These are phyloP conservation scores for Progne subis DNA, from an alignment of 2,113 vertebrate species.

Conservation along the genomic window DNA sequence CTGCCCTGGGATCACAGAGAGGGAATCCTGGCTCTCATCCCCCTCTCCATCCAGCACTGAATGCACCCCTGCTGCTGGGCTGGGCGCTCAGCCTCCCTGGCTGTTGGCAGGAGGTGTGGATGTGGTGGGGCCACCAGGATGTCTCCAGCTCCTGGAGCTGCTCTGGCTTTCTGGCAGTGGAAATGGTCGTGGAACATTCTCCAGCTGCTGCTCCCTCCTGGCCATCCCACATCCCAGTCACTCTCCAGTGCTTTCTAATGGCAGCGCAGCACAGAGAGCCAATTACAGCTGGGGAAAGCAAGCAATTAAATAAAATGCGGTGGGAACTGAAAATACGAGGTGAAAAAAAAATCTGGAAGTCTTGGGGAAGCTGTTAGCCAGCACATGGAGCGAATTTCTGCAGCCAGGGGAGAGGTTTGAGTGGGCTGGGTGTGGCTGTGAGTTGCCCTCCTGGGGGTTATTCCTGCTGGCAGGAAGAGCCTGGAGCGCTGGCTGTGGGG, in stretches of 20 bases:
- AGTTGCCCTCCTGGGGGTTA: background rate
- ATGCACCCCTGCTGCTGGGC: background rate
- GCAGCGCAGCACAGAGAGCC: background rate
- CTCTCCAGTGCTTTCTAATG: background rate
- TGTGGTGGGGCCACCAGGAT: rapidly evolving
- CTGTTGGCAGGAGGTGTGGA: background rate
- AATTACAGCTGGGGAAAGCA: background rate
- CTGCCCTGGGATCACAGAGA: background rate
- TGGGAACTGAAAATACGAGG: background rate
- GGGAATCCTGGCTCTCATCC: background rate
- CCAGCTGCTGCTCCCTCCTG: background rate
- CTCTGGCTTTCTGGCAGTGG: background rate
- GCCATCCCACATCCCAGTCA: background rate
- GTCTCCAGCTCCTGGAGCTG: background rate
- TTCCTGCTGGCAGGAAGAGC: background rate
- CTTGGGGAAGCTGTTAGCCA: background rate
- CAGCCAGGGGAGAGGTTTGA: background rate
- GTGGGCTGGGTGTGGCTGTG: rapidly evolving
- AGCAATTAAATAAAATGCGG: background rate
- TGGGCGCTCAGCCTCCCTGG: background rate
- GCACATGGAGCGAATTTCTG: background rate
- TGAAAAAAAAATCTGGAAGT: background rate
- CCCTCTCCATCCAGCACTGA: rapidly evolving
- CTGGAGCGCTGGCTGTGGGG: background rate
- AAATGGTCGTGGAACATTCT: background rate